phyloP scores from a whole-genome alignment of 1,140 invertebrate species.

The Notospermus geniculatus region DNA sequence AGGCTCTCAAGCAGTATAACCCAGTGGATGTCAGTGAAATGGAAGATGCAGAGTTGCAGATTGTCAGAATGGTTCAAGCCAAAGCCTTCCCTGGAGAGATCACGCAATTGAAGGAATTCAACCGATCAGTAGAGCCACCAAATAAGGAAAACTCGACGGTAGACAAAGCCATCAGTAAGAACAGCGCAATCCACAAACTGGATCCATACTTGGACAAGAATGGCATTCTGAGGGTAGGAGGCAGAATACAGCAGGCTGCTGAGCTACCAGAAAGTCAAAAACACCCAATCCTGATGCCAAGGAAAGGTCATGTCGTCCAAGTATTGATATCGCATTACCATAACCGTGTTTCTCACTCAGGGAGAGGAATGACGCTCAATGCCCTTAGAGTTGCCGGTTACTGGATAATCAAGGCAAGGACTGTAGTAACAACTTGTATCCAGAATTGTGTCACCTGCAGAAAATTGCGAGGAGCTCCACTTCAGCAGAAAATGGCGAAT shows the following conservation, averaged over 20 bases:
- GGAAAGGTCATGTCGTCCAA: conserved; percentile 8
- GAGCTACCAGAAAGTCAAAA: background rate
- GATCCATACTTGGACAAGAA: conserved; percentile 18
- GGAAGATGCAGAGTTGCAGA: conserved; percentile 1
- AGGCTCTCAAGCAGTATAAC: too few species aligned
- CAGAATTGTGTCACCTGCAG: conserved; percentile 19
- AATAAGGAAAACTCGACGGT: too few species aligned
- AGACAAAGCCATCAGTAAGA: background rate
- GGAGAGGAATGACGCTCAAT: conserved; percentile 18
- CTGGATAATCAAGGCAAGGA: conserved; percentile 14
- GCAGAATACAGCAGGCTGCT: too few species aligned
- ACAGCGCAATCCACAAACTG: conserved; percentile 10
- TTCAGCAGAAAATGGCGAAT: conserved; percentile 18
- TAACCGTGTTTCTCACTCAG: conserved; percentile 9
- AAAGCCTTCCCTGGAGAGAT: conserved; percentile 13
- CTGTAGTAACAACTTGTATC: conserved; percentile 11
- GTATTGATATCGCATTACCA: conserved; percentile 13
- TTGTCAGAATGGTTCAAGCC: conserved; percentile 8
- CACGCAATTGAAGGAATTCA: too few species aligned
- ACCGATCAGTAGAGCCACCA: too few species aligned
- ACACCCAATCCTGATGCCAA: conserved; percentile 19
- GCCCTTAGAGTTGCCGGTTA: conserved; percentile 18
- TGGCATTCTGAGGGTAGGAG: conserved; percentile 17
- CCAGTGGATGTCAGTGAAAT: background rate
- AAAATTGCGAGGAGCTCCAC: background rate